phyloP scores from a whole-genome alignment of 2,797 vertebrate species.

The Apogon hyalosoma region DNA sequence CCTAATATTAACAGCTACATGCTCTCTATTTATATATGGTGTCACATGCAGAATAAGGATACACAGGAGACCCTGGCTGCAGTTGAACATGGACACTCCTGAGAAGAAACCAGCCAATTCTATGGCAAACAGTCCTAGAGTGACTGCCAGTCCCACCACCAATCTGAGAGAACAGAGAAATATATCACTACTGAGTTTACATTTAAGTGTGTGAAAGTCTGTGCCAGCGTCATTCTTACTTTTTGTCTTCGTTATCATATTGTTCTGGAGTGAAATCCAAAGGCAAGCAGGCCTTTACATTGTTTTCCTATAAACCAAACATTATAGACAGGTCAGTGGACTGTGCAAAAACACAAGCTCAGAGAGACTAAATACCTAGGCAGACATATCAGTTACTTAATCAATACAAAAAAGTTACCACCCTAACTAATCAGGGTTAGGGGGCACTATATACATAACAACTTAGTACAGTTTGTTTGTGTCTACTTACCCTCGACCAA shows the following conservation, averaged over 20 bases:
- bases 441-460: background rate
- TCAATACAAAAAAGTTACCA: too few species aligned
- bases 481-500: constrained; percentile 89
- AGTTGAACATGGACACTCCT: constrained; percentile 94
- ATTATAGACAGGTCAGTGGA: background rate
- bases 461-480: background rate
- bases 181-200: background rate
- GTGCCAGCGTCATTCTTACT: constrained; percentile 74
- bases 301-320: constrained; percentile 84
- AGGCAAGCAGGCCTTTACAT: constrained; percentile 88
- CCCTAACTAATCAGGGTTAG: too few species aligned
- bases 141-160: constrained; percentile 87
- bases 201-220: background rate
- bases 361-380: too few species aligned
- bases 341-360: background rate
- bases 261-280: constrained; percentile 86
- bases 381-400: background rate
- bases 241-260: constrained; percentile 83
- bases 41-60: constrained; percentile 80
- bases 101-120: constrained; percentile 91
- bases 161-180: constrained; percentile 78
- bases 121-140: constrained; percentile 87
- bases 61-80: constrained; percentile 90
- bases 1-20: too few species aligned
- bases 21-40: too few species aligned